These are phyloP conservation scores for Herpailurus yagouaroundi DNA, from an alignment of 2,113 vertebrate genomes.

Conservation along the genomic window DNA sequence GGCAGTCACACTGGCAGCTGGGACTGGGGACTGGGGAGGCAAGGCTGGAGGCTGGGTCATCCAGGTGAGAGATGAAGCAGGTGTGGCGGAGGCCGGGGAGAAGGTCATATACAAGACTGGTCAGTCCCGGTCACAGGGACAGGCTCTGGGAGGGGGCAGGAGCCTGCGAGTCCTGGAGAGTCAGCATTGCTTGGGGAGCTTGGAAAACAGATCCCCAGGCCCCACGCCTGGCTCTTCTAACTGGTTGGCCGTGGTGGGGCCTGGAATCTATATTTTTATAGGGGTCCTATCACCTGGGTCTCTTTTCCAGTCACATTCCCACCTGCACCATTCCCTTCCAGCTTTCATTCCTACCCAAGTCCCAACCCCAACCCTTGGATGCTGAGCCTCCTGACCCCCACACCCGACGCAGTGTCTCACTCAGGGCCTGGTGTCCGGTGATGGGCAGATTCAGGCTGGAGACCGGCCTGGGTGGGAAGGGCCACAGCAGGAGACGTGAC, in stretches of 20 bases:
- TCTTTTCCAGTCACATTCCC: background rate
- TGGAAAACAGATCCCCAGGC: background rate
- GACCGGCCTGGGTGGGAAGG: background rate
- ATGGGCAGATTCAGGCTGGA: background rate
- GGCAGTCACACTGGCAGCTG: accelerated
- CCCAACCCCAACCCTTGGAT: background rate
- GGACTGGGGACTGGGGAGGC: background rate
- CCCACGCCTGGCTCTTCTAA: background rate
- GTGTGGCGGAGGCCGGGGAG: background rate
- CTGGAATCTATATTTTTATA: background rate
- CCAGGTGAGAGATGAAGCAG: background rate
- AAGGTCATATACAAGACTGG: background rate
- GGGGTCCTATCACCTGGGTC: background rate
- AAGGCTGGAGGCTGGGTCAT: accelerated
- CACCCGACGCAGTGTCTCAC: background rate
- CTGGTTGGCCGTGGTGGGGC: accelerated
- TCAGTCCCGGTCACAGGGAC: accelerated
- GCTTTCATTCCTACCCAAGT: background rate
- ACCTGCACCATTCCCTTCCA: accelerated
- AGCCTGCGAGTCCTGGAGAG: accelerated
- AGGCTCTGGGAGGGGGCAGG: background rate
- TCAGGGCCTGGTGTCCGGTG: background rate
- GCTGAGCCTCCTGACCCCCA: background rate
- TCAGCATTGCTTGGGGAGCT: accelerated
- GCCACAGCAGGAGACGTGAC: background rate